Conservation (phyloP, 2,113 vertebrate species). For the Pterophyllum scalare region DNA sequence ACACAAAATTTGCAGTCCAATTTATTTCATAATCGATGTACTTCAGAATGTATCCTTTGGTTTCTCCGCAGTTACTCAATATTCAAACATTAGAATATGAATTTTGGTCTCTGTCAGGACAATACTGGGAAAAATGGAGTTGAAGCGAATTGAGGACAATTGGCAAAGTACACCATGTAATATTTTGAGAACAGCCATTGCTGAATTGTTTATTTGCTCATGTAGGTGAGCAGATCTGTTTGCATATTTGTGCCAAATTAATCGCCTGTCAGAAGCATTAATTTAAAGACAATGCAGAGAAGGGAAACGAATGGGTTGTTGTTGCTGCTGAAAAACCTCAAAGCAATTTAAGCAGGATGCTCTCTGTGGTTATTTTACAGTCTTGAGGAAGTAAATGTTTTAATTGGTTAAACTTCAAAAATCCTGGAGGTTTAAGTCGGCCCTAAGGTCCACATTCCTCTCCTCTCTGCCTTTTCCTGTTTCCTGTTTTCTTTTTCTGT, state of each 20-base stretch:
- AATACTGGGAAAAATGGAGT: background rate
- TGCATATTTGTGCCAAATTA: conserved; percentile 9
- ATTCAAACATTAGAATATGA: conserved; percentile 1
- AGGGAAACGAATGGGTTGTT: background rate
- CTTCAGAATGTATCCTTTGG: conserved; percentile 16
- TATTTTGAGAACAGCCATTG: background rate
- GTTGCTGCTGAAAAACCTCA: background rate
- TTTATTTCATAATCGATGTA: conserved; percentile 21
- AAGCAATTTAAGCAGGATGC: background rate
- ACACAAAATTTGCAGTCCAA: conserved; percentile 14
- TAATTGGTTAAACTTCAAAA: background rate
- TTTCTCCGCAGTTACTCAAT: conserved; percentile 1
- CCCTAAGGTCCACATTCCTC: background rate
- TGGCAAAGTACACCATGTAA: background rate
- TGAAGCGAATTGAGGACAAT: background rate
- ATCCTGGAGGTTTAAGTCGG: background rate
- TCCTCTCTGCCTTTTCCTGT: background rate
- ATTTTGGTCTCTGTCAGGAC: background rate
- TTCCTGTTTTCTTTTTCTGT: background rate
- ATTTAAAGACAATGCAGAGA: background rate
- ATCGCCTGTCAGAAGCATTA: conserved; percentile 20
- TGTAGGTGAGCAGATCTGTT: conserved; percentile 8
- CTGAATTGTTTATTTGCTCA: background rate
- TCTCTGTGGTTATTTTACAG: background rate
- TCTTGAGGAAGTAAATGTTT: background rate